phyloP scores from a whole-genome alignment of 2,113 vertebrate species.

The Seriola aureovittata region DNA sequence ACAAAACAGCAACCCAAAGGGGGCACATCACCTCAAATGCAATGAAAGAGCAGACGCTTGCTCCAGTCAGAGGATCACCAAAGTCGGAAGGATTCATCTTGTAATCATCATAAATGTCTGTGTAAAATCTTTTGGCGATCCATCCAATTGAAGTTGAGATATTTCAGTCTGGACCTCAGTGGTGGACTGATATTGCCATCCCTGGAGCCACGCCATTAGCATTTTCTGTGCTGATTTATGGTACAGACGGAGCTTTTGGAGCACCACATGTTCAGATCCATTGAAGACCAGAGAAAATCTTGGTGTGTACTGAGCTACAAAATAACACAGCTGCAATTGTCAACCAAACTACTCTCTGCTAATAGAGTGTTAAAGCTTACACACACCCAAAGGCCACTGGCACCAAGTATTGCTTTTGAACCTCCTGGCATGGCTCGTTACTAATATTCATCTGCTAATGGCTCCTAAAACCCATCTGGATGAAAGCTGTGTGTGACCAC shows the following conservation, averaged over 20 bases:
- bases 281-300: neutral
- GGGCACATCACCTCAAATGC: neutral
- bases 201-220: no score
- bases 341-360: slow-evolving; percentile 10
- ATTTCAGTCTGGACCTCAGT: neutral
- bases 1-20: neutral
- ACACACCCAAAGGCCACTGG: slow-evolving; percentile 29
- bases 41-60: neutral
- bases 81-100: neutral
- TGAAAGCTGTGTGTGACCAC: slow-evolving; percentile 3
- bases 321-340: slow-evolving; percentile 14
- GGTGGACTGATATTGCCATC: neutral
- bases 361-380: slow-evolving; percentile 8
- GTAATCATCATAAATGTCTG: no score
- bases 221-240: neutral
- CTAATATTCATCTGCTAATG: slow-evolving; percentile 49
- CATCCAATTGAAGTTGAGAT: neutral
- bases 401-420: slow-evolving; percentile 37
- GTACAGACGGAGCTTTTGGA: neutral
- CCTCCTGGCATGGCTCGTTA: slow-evolving; percentile 41
- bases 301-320: slow-evolving; percentile 3
- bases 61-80: no score
- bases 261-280: neutral
- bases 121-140: no score
- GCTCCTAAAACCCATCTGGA: slow-evolving; percentile 29